Conservation (phyloP, 2,113 vertebrate species). For the Cheirogaleus medius region DNA sequence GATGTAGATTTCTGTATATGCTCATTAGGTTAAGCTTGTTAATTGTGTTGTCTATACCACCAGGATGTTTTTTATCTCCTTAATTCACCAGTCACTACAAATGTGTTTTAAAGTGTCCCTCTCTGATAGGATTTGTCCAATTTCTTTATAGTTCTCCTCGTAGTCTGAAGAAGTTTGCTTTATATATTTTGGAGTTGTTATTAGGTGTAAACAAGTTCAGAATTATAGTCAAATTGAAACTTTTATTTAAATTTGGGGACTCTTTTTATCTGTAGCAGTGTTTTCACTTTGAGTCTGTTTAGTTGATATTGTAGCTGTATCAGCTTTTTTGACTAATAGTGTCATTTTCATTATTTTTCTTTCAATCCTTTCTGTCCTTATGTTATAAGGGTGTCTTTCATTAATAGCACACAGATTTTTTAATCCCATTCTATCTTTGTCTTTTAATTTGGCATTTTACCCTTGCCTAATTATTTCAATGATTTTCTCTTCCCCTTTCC, state of each 20-base stretch:
- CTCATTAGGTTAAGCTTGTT: not conserved
- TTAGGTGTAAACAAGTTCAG: not conserved
- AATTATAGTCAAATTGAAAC: too few relatives aligned
- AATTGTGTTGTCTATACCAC: fast-evolving
- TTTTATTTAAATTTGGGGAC: not conserved
- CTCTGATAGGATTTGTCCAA: fast-evolving
- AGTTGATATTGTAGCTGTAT: fast-evolving
- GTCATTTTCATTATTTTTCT: not conserved
- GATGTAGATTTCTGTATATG: not conserved
- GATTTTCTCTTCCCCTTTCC: not conserved
- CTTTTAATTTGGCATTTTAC: not conserved
- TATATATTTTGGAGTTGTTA: not conserved
- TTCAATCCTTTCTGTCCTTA: too few relatives aligned
- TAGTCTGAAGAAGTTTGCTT: not conserved
- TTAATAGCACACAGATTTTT: not conserved
- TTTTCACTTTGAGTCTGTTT: not conserved
- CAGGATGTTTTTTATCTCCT: not conserved
- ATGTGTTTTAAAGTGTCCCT: not conserved
- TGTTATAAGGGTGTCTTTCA: not conserved
- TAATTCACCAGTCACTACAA: not conserved
- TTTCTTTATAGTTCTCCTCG: not conserved
- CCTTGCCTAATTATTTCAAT: not conserved
- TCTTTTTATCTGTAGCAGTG: not conserved
- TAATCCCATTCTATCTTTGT: too few relatives aligned
- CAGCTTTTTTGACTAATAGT: not conserved